A percentile compares a stretch with the other conserved stretches of the same genome.
phyloP scores from a whole-genome alignment of 2,888 invertebrate genomes.

The Brenthis daphne region DNA sequence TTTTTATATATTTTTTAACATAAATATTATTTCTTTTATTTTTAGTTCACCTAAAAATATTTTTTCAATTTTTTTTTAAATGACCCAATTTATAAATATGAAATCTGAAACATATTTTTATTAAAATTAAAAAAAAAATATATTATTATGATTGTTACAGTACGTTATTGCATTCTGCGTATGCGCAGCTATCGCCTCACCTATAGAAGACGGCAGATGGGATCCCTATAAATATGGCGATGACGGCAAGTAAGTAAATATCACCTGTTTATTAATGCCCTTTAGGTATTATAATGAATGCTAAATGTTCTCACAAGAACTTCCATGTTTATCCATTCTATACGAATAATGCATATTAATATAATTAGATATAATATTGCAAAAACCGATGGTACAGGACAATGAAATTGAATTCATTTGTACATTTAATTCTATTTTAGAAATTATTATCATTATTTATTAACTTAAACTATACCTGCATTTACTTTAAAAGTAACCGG shows the following conservation, averaged over 20 bases:
- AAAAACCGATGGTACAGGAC: too few species aligned
- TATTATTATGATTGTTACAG: slow-evolving; percentile 52
- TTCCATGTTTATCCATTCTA: slow-evolving; percentile 10
- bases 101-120: slow-evolving; percentile 5
- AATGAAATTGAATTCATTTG: too few species aligned
- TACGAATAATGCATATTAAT: background rate
- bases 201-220: slow-evolving; percentile 69
- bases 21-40: background rate
- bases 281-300: slow-evolving; percentile 19
- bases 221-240: slow-evolving; percentile 67
- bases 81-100: background rate
- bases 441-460: too few species aligned
- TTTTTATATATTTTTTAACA: background rate
- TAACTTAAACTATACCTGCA: too few species aligned
- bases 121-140: slow-evolving; percentile 21
- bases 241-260: slow-evolving; percentile 74
- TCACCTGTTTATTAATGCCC: slow-evolving; percentile 41
- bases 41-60: background rate
- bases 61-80: background rate
- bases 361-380: too few species aligned
- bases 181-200: slow-evolving; percentile 57
- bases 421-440: too few species aligned
- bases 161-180: slow-evolving; percentile 63
- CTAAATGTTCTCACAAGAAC: slow-evolving; percentile 7
- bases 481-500: too few species aligned